Evolutionary conservation across 2,113 vertebrate genomes (phyloP), one percentile per base, ranked within the genome.

Genomic region (Arenaria interpres): DNA sequence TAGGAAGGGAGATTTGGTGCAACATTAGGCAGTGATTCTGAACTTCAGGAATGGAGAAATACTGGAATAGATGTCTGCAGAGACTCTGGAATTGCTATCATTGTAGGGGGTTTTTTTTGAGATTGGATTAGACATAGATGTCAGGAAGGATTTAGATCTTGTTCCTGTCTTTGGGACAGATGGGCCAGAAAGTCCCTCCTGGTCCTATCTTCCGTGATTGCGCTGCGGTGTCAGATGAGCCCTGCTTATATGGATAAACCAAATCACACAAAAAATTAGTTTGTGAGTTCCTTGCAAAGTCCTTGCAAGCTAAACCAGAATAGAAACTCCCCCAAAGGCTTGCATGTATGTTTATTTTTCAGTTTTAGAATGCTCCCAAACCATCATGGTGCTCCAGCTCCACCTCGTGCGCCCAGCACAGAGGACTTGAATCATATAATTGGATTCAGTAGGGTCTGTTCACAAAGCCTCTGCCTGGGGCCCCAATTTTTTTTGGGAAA

Each of bases 381-480:
- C 78, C 64, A 60, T 78, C 64, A 62, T 72, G 90, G 89, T 89
- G 60, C 80, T 91, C 72, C 48, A 76, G 48, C 53, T 54, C 28
- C 53, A 18, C 53, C 28, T 54, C 51, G 9, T 27, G 56, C 17
- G 24, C 35, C 27, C 79, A 66, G 39, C 9, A 1, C 16, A 30
- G 72, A 77, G 75, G 33, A 27, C 22, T 66, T 79, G 48, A 68
- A 51, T 91, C 50, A 4, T 32, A 30, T 94, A 79, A 62, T 86
- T 80, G 59, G 60, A 60, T 68, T 95, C 86, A 85, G 69, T 62
- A 82, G 80, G 73, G 69, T 62, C 76, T 92, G 68, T 82, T 89
- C 76, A 81, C 64, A 86, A 57, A 90, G 83, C 51, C 27, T 75
- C 25, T 92, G 95, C 92, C 90, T 79, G 83, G 57, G 92, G 96